These are phyloP conservation scores for Silurus glanis DNA, from an alignment of 2,113 vertebrate species.

Conservation along the genomic window DNA sequence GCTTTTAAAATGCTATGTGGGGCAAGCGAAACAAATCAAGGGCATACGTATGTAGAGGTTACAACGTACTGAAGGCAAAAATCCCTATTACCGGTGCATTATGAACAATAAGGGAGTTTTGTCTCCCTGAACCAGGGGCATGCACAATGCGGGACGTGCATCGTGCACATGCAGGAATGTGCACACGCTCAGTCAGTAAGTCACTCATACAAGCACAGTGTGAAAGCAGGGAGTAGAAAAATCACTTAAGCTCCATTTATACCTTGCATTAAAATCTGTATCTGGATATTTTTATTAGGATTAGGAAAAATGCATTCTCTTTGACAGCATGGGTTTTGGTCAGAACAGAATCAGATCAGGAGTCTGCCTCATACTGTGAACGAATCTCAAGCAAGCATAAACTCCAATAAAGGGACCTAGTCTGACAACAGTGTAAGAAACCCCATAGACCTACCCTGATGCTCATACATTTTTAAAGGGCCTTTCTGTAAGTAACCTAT, in stretches of 20 bases:
- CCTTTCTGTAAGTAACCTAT: not conserved
- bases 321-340: not conserved
- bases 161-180: constrained; percentile 31
- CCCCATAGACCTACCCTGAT: not conserved
- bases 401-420: not conserved
- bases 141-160: constrained; percentile 27
- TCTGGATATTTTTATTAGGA: constrained; percentile 12
- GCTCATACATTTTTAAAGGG: not conserved
- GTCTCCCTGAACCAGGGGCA: constrained; percentile 11
- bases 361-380: not conserved
- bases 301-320: not conserved
- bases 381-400: not conserved
- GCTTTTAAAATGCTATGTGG: constrained; percentile 12
- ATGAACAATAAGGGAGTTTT: not conserved
- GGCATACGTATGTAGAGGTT: not conserved
- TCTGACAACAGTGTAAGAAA: not conserved
- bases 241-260: constrained; percentile 13
- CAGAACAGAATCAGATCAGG: not conserved
- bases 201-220: not conserved
- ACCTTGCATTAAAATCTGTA: constrained; percentile 14
- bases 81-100: not conserved
- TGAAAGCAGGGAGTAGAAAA: not conserved
- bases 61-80: not conserved
- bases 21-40: constrained; percentile 25
- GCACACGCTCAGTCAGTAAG: not conserved